Percentiles rank a stretch among this genome's conserved stretches.
Evolutionary conservation across 1,140 invertebrate species (phyloP).

Genomic region (Anadara kagoshimensis): DNA sequence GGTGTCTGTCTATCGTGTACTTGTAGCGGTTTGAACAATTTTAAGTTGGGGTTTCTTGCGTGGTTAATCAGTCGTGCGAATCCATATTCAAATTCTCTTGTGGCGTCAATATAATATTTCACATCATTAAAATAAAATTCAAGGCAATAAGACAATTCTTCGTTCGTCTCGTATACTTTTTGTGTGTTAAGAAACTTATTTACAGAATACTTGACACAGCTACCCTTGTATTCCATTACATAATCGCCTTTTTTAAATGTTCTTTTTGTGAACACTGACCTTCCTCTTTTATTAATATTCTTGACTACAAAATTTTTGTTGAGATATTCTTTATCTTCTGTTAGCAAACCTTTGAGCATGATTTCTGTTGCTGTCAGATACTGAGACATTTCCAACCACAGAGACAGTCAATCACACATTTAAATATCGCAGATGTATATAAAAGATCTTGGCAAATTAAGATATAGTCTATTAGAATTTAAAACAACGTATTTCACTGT

Average conservation of each 20-base stretch:
- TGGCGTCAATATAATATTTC: slow-evolving; percentile 15
- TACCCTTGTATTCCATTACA: slow-evolving; percentile 3
- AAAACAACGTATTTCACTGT: too few relatives aligned
- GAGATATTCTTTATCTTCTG: not conserved
- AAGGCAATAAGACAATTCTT: slow-evolving; percentile 10
- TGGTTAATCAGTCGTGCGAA: slow-evolving; percentile 6
- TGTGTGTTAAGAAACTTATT: not conserved
- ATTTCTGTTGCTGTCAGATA: slow-evolving; percentile 1
- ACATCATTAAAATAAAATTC: slow-evolving; percentile 5
- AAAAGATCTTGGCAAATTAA: too few relatives aligned
- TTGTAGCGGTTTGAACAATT: slow-evolving; percentile 5
- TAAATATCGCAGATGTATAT: too few relatives aligned
- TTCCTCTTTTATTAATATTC: not conserved
- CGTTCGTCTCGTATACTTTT: not conserved
- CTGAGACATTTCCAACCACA: too few relatives aligned
- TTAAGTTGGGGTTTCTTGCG: slow-evolving; percentile 6
- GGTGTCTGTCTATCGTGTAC: not conserved
- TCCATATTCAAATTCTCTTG: slow-evolving; percentile 10
- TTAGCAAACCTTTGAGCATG: not conserved
- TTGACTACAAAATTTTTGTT: not conserved
- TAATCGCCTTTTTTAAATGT: slow-evolving; percentile 2
- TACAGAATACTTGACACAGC: not conserved
- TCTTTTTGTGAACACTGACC: slow-evolving; percentile 3
- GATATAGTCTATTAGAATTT: too few relatives aligned
- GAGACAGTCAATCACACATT: too few relatives aligned